These are phyloP conservation scores for Solen grandis DNA, from an alignment of 1,140 invertebrate genomes.

Conservation along the genomic window DNA sequence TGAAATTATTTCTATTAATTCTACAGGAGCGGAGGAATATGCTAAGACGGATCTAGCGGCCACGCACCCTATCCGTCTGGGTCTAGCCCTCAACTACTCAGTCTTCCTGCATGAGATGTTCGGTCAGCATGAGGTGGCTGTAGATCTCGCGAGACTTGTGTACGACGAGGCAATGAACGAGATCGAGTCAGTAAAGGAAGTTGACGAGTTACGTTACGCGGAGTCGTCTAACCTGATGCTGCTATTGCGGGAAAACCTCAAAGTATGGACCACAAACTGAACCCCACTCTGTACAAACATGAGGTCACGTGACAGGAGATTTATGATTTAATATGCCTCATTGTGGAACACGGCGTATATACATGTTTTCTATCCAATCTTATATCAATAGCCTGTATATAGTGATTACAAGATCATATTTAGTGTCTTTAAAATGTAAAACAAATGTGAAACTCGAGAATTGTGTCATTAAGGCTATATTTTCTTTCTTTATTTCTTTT, in stretches of 20 bases:
- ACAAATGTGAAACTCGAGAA: no score
- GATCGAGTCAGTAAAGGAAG: conserved; percentile 8
- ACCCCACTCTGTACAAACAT: no score
- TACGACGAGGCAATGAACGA: conserved; percentile 50
- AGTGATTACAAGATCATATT: no score
- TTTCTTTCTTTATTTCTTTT: no score
- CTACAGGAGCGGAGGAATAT: conserved; percentile 30
- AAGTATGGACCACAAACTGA: conserved; percentile 12
- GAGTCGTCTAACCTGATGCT: conserved; percentile 8
- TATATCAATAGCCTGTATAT: no score
- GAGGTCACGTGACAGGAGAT: no score
- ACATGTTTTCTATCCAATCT: no score
- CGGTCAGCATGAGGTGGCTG: not conserved
- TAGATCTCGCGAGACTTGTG: conserved; percentile 9
- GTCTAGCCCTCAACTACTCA: conserved; percentile 34
- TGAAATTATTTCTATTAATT: no score
- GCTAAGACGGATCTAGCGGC: conserved; percentile 3
- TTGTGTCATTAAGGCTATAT: no score
- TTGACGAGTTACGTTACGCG: not conserved
- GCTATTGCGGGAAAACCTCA: conserved; percentile 29
- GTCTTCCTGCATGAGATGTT: conserved; percentile 44
- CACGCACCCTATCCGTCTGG: conserved; percentile 23
- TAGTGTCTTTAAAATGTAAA: no score
- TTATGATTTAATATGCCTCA: no score
- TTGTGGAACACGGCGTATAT: no score